A percentile compares a stretch with the other conserved stretches of the same genome.
Conservation (phyloP, 2,797 vertebrate species). For the Myotis pilosus region DNA sequence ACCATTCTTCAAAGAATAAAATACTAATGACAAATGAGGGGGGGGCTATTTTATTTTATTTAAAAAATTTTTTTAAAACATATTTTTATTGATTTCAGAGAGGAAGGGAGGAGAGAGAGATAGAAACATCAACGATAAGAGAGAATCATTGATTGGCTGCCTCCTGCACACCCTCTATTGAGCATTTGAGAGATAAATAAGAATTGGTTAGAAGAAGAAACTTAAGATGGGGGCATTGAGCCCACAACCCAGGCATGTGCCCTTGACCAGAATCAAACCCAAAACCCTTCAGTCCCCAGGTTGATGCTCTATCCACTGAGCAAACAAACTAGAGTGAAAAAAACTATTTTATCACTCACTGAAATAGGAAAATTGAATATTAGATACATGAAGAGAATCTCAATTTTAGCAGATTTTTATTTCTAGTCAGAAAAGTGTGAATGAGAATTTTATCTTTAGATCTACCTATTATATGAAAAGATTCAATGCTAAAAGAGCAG, state of each 20-base stretch:
- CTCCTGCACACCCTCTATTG: too few species aligned
- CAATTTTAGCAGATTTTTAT: background rate
- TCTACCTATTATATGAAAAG: background rate
- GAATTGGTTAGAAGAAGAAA: too few species aligned
- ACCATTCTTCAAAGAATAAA: conserved; percentile 70
- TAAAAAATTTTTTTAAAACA: too few species aligned
- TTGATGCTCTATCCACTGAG: background rate
- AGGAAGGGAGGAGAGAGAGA: too few species aligned
- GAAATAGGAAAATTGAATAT: background rate
- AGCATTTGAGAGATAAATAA: background rate
- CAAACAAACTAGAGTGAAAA: too few species aligned
- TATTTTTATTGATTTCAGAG: too few species aligned
- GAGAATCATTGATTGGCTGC: too few species aligned
- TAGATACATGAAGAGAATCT: background rate
- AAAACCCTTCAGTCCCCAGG: background rate
- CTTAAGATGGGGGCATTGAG: background rate
- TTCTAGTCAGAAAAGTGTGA: background rate
- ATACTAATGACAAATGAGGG: conserved; percentile 25
- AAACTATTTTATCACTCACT: background rate
- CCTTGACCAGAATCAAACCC: background rate
- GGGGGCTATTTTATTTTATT: too few species aligned
- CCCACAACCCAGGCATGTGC: background rate
- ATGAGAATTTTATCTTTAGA: background rate
- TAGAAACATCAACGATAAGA: too few species aligned
- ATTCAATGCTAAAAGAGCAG: background rate